Percentiles rank a stretch among this genome's conserved stretches.
phyloP scores from a whole-genome alignment of 2,113 vertebrate species.

The Onychorhynchus coronatus region DNA sequence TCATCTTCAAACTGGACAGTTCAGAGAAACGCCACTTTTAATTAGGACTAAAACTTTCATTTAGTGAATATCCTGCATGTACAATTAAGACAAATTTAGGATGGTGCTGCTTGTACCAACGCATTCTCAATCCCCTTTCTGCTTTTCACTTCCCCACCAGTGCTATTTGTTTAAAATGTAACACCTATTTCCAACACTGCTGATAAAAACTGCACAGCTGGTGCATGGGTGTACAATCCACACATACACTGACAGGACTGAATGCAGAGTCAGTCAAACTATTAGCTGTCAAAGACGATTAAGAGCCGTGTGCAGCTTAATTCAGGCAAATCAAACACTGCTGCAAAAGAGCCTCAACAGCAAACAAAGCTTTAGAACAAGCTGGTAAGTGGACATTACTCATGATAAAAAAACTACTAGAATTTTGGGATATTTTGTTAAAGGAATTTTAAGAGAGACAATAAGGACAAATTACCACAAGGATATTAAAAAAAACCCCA shows the following conservation, averaged over 20 bases:
- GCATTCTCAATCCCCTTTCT: not conserved
- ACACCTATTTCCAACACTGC: not conserved
- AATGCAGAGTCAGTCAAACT: not conserved
- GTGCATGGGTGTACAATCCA: not conserved
- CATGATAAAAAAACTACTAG: not conserved
- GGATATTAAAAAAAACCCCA: too few relatives aligned
- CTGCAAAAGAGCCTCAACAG: not conserved
- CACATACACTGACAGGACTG: not conserved
- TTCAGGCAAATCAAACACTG: not conserved
- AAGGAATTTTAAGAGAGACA: not conserved
- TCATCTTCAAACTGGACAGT: not conserved
- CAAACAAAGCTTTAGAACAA: not conserved
- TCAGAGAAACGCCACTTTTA: not conserved
- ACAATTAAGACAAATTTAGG: not conserved
- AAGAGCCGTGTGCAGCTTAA: slow-evolving; percentile 8
- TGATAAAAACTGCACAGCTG: not conserved
- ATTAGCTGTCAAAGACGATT: not conserved
- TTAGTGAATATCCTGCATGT: not conserved
- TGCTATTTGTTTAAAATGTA: not conserved
- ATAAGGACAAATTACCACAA: not conserved
- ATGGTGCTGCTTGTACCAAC: not conserved
- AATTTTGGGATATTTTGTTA: not conserved
- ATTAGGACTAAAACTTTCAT: not conserved
- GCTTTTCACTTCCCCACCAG: not conserved
- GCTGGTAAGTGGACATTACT: not conserved